Percentiles rank a stretch among this genome's conserved stretches.
Conservation (phyloP, 2,888 invertebrate species). For the Pelosia muscerda region DNA sequence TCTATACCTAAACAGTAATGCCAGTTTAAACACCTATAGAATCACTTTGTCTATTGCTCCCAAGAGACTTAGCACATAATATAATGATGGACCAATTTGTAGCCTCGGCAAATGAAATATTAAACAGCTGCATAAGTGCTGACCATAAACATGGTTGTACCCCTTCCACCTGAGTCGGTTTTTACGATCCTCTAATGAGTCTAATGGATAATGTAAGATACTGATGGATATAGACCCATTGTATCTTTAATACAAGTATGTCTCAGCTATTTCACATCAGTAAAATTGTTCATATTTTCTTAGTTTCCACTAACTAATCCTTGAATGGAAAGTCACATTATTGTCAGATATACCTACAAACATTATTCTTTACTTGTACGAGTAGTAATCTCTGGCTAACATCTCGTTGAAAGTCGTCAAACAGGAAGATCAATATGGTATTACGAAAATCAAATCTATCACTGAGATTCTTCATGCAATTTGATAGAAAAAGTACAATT, state of each 20-base stretch:
- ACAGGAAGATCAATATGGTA: not conserved
- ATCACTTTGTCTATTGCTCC: not conserved
- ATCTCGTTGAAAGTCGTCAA: not conserved
- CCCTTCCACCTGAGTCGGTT: not conserved
- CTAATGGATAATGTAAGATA: not conserved
- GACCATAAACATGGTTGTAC: not conserved
- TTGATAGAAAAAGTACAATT: not conserved
- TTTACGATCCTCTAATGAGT: not conserved
- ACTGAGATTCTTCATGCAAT: not conserved
- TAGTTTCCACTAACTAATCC: no score
- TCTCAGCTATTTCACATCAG: no score
- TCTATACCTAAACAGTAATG: no score
- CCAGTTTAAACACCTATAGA: no score
- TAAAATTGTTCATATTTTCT: no score
- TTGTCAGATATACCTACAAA: not conserved
- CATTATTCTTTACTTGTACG: not conserved
- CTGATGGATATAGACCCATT: not conserved
- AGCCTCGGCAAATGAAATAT: not conserved
- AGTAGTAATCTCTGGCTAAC: not conserved
- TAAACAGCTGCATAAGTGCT: slow-evolving; percentile 1
- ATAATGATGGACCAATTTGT: slow-evolving; percentile 4
- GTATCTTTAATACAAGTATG: not conserved
- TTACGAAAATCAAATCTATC: not conserved
- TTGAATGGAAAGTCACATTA: no score
- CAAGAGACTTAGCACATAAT: not conserved